Evolutionary conservation across 2,797 vertebrate genomes (phyloP).

Genomic region (Denticeps clupeoides): DNA sequence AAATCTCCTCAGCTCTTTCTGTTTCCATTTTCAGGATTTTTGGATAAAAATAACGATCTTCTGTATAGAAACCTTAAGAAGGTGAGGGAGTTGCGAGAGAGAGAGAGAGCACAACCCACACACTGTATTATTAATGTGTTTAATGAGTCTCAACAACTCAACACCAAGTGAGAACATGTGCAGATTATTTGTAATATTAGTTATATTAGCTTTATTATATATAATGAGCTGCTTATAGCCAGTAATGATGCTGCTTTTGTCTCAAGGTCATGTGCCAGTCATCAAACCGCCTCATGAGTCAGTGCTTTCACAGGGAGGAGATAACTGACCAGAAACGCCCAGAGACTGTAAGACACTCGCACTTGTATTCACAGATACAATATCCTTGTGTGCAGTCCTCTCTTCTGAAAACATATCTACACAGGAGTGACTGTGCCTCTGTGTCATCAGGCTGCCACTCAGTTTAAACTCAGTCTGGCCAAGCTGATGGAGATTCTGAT

Average conservation of each 20-base stretch:
- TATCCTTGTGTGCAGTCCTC: no score
- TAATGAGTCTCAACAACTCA: background rate
- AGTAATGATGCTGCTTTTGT: no score
- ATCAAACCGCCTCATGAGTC: slow-evolving; percentile 73
- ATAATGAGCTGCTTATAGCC: no score
- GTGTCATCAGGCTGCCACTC: slow-evolving; percentile 85
- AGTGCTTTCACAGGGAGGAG: slow-evolving; percentile 82
- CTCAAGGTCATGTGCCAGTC: slow-evolving; percentile 86
- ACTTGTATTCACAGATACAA: background rate
- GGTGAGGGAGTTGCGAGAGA: slow-evolving; percentile 51
- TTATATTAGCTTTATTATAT: no score
- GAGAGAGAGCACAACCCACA: no score
- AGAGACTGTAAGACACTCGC: slow-evolving; percentile 67
- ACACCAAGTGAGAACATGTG: no score
- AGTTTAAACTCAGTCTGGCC: slow-evolving; percentile 90
- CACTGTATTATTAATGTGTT: no score
- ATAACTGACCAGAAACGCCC: slow-evolving; percentile 86
- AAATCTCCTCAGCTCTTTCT: background rate
- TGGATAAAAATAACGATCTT: slow-evolving; percentile 94
- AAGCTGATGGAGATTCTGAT: slow-evolving; percentile 92
- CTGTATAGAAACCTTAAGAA: slow-evolving; percentile 93
- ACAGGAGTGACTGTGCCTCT: background rate
- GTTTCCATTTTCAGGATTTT: slow-evolving; percentile 64
- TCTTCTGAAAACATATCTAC: no score
- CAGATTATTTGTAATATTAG: no score